Evolutionary conservation across 2,113 vertebrate genomes (phyloP), one percentile per base, ranked within the genome.

Genomic region (Psammodynastes pulverulentus): DNA sequence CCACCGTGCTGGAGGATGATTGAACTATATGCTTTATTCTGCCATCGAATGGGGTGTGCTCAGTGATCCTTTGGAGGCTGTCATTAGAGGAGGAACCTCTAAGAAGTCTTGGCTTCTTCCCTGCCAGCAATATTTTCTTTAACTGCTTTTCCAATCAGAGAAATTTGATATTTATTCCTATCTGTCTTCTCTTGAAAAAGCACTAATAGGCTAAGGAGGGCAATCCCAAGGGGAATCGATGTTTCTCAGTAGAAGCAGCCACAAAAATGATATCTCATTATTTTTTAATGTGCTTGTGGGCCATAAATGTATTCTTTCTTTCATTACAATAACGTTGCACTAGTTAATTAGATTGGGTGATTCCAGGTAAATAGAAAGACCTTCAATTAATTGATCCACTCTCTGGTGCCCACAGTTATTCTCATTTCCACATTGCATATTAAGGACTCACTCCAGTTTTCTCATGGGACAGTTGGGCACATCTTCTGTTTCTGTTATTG

Each of bases 361-460:
- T 93, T 93, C 91, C 49, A 92, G 54, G 13, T 39, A 48, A 89
- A 39, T 1, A 17, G n/a, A 51, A 89, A 0, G 90, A 86, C 87
- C 72, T 1, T 24, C 51, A 93, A 43, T 0, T 0, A 90, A 89
- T 91, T 7, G 94, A 3, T 93, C 19, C 39, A 56, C 87, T 39
- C 1, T 46, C 15, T 91, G 3, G 19, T 94, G 92, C 52, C 9
- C 86, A 85, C 46, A 89, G 6, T 89, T 45, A 87, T 1, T 94
- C 92, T 94, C 89, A 90, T 93, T 95, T 95, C 93, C 92, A 52
- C 88, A 10, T 43, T 93, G 91, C 94, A 90, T 94, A 93, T 54
- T 93, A 86, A 92, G 93, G 87, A 9, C 39, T 91, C 58, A 15
- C 10, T 92, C 43, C 58, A 29, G 90, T 1, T 6, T 92, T 95